Conservation (phyloP, 2,888 invertebrate genomes). For the Scaptomyza cyrtandrae region DNA sequence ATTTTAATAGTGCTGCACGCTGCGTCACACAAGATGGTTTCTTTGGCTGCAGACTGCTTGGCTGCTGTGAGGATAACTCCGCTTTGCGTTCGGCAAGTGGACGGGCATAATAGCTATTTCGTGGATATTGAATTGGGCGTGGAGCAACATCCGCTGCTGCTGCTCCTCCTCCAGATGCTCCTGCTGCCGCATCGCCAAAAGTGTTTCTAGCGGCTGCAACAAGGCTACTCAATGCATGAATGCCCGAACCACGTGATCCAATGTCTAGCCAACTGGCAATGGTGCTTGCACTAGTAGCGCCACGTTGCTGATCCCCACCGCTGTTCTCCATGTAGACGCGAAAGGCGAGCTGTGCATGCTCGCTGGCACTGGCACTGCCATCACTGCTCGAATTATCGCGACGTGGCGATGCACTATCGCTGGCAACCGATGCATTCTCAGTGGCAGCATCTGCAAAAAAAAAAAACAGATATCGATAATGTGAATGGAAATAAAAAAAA, state of each 20-base stretch:
- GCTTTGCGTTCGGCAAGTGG: conserved; percentile 75
- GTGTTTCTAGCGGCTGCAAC: conserved; percentile 14
- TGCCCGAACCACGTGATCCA: conserved; percentile 15
- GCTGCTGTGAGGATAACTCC: conserved; percentile 54
- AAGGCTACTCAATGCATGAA: conserved; percentile 24
- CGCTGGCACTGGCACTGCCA: conserved; percentile 42
- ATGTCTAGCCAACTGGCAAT: conserved; percentile 41
- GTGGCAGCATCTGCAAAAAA: conserved; percentile 61
- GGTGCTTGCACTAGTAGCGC: conserved; percentile 9
- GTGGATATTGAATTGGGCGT: conserved; percentile 60
- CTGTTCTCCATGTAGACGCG: conserved; percentile 51
- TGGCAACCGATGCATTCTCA: conserved; percentile 68
- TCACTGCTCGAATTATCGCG: conserved; percentile 63
- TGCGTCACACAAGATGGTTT: conserved; percentile 86
- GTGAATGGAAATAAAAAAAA: not conserved
- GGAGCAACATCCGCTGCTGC: conserved; percentile 3
- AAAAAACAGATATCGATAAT: not conserved
- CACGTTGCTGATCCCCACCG: conserved; percentile 17
- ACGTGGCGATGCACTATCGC: conserved; percentile 71
- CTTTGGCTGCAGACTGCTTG: conserved; percentile 67
- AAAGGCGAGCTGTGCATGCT: conserved; percentile 48
- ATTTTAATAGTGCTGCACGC: conserved; percentile 92
- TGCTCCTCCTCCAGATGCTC: not conserved
- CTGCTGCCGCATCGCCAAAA: conserved; percentile 6
- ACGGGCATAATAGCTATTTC: conserved; percentile 74